A percentile compares a stretch with the other conserved stretches of the same genome.
phyloP scores from a whole-genome alignment of 2,113 vertebrate species.

The Ctenomys sociabilis region DNA sequence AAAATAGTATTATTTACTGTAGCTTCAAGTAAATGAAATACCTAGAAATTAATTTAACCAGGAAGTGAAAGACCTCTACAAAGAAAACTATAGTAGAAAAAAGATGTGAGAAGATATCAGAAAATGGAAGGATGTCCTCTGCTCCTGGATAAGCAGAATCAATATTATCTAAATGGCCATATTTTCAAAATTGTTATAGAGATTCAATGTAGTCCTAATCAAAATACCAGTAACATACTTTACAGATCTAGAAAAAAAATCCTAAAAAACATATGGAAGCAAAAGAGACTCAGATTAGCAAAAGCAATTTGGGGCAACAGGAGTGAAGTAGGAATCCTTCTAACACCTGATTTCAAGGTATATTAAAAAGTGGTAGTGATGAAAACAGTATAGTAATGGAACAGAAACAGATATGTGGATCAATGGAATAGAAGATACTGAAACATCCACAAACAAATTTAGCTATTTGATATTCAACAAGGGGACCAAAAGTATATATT shows the following conservation, averaged over 20 bases:
- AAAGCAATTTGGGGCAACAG: background rate
- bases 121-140: background rate
- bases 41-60: background rate
- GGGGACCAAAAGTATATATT: background rate
- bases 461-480: background rate
- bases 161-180: background rate
- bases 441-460: background rate
- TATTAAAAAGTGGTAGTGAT: background rate
- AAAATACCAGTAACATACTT: background rate
- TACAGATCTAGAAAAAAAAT: background rate
- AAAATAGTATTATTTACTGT: background rate
- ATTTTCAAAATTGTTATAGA: background rate
- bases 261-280: background rate
- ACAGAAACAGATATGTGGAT: background rate
- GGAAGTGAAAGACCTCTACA: background rate
- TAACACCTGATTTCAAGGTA: background rate
- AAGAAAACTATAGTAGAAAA: background rate
- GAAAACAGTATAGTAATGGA: background rate
- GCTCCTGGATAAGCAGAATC: background rate
- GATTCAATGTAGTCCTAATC: background rate
- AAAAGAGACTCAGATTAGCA: background rate
- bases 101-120: background rate
- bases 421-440: background rate
- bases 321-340: background rate
- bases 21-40: background rate